A percentile compares a stretch with the other conserved stretches of the same genome.
These are phyloP conservation scores for Monochamus saltuarius DNA, from an alignment of 1,140 invertebrate species.

Conservation along the genomic window DNA sequence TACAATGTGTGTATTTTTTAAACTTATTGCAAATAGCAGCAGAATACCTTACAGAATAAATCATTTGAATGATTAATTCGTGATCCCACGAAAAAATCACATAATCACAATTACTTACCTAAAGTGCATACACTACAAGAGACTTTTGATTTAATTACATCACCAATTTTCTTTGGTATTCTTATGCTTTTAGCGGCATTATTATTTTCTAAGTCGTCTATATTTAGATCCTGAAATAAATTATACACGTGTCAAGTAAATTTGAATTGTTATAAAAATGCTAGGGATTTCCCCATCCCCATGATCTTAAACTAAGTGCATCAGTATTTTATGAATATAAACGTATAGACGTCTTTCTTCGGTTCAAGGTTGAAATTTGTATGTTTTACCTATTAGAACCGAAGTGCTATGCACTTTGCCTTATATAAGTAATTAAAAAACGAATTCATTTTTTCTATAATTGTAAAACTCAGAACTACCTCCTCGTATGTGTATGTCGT, in stretches of 20 bases:
- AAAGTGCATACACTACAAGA: conserved; percentile 40
- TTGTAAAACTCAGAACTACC: conserved; percentile 9
- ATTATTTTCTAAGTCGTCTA: conserved; percentile 17
- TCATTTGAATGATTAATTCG: too few relatives aligned
- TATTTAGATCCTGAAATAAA: conserved; percentile 26
- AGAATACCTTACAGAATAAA: too few relatives aligned
- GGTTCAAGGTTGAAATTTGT: not conserved
- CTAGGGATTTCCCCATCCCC: too few relatives aligned
- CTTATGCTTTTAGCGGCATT: not conserved
- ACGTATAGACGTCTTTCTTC: not conserved
- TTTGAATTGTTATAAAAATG: too few relatives aligned
- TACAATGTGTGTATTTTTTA: not conserved
- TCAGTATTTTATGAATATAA: too few relatives aligned
- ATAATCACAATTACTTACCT: conserved; percentile 36
- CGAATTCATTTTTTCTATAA: not conserved
- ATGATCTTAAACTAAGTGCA: too few relatives aligned
- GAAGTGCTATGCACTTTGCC: not conserved
- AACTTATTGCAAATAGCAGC: too few relatives aligned
- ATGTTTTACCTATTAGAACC: not conserved
- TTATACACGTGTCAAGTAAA: not conserved
- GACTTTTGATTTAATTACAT: conserved; percentile 38
- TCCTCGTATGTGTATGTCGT: conserved; percentile 26
- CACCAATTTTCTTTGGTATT: conserved; percentile 31
- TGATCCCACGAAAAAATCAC: too few relatives aligned
- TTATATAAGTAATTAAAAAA: not conserved